Percentiles rank a stretch among this genome's conserved stretches.
Evolutionary conservation across 2,797 vertebrate genomes (phyloP).

Genomic region (Darevskia nairensis): DNA sequence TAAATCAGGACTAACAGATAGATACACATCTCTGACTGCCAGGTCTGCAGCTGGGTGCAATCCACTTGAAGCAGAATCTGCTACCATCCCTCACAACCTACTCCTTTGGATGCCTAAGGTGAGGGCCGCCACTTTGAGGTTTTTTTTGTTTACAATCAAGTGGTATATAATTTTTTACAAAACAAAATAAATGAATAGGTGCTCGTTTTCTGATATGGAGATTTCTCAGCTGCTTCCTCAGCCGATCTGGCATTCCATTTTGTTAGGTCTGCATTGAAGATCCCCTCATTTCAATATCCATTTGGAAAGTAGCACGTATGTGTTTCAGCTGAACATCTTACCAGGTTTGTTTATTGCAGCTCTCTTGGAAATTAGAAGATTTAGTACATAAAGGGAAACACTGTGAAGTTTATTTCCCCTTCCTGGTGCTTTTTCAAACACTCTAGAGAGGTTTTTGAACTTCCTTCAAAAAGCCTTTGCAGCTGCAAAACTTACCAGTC

Average conservation of each 20-base stretch:
- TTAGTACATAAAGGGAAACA: constrained; percentile 47
- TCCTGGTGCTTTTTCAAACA: constrained; percentile 36
- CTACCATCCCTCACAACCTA: neutral
- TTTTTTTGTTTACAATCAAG: no score
- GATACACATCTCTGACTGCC: neutral
- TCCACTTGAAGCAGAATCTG: no score
- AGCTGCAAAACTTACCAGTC: constrained; percentile 17
- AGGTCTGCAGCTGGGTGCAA: neutral
- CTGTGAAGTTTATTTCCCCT: constrained; percentile 37
- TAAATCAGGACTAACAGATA: neutral
- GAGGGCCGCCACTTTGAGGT: neutral
- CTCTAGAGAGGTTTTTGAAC: constrained; percentile 39
- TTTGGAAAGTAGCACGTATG: neutral
- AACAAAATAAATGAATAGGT: no score
- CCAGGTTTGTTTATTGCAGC: constrained; percentile 43
- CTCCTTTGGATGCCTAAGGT: neutral
- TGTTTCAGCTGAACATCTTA: neutral
- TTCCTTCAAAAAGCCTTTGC: neutral
- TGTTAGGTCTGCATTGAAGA: neutral
- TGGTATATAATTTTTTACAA: no score
- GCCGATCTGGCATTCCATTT: neutral
- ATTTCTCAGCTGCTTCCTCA: neutral
- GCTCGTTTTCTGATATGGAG: neutral
- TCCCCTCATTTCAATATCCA: neutral
- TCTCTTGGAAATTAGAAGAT: constrained; percentile 39